Evolutionary conservation across 1,140 invertebrate species (phyloP).

Genomic region (Muscidifurax raptorellus): DNA sequence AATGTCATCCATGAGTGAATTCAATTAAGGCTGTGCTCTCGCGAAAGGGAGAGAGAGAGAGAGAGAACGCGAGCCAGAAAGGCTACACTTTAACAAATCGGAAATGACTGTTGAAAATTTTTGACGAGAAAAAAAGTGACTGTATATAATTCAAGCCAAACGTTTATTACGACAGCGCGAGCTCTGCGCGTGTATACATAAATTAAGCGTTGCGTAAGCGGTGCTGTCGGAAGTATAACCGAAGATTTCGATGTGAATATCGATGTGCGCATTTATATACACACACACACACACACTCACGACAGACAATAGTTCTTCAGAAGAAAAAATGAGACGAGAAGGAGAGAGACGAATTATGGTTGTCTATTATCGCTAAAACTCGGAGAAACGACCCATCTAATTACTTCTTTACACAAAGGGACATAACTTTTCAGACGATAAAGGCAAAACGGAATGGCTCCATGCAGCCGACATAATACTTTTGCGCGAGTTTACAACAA

Average conservation of each 20-base stretch:
- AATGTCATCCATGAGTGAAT: conserved; percentile 47
- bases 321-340: not conserved
- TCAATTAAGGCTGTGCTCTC: conserved; percentile 35
- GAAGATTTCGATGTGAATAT: not conserved
- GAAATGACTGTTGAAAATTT: conserved; percentile 45
- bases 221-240: not conserved
- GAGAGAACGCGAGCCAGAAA: not conserved
- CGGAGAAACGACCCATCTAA: not conserved
- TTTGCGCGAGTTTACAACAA: conserved; percentile 39
- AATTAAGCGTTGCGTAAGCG: not conserved
- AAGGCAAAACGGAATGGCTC: conserved; percentile 4
- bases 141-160: not conserved
- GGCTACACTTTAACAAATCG: conserved; percentile 31
- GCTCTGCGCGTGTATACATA: not conserved
- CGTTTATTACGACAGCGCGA: conserved; percentile 10
- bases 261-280: not conserved
- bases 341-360: not conserved
- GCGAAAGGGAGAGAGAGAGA: not conserved
- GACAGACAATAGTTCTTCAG: not conserved
- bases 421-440: not conserved
- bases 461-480: conserved; percentile 7
- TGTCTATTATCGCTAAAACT: not conserved
- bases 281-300: too few species aligned
- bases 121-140: not conserved
- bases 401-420: not conserved